phyloP scores from a whole-genome alignment of 2,797 vertebrate genomes.

The Enteromius treurensis region DNA sequence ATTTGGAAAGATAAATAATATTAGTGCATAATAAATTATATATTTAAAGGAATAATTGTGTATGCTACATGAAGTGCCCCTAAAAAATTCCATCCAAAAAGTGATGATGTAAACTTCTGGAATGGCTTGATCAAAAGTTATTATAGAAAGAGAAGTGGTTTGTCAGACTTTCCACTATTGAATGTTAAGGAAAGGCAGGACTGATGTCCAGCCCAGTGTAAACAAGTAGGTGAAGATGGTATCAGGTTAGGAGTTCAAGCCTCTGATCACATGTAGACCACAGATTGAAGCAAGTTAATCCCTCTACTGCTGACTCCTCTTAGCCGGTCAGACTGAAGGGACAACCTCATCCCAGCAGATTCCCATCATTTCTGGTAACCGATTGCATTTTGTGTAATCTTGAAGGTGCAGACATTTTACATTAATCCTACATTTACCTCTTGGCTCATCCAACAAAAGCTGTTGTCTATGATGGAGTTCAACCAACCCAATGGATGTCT shows the following conservation, averaged over 20 bases:
- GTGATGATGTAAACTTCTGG: not conserved
- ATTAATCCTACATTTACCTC: conserved; percentile 34
- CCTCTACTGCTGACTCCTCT: conserved; percentile 16
- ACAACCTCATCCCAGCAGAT: not conserved
- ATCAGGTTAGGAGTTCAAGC: conserved; percentile 26
- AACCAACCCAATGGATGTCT: conserved; percentile 35
- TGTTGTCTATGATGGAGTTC: conserved; percentile 39
- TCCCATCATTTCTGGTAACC: not conserved
- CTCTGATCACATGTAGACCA: conserved; percentile 43
- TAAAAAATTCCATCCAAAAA: not conserved
- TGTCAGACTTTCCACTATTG: not conserved
- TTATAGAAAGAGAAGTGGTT: not conserved
- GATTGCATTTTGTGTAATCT: not conserved
- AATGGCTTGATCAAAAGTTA: not conserved
- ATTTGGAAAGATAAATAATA: not conserved
- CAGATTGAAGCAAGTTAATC: conserved; percentile 48
- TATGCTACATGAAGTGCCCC: not conserved
- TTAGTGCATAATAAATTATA: not conserved
- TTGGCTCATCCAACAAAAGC: conserved; percentile 41
- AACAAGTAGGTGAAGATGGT: conserved; percentile 14
- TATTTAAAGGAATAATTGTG: not conserved
- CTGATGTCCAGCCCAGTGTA: not conserved
- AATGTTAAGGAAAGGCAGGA: not conserved
- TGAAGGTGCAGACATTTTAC: not conserved
- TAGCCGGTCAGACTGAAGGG: not conserved